Evolutionary conservation across 2,888 invertebrate genomes (phyloP), one percentile per base, ranked within the genome.

Genomic region (Lypha dubia): DNA sequence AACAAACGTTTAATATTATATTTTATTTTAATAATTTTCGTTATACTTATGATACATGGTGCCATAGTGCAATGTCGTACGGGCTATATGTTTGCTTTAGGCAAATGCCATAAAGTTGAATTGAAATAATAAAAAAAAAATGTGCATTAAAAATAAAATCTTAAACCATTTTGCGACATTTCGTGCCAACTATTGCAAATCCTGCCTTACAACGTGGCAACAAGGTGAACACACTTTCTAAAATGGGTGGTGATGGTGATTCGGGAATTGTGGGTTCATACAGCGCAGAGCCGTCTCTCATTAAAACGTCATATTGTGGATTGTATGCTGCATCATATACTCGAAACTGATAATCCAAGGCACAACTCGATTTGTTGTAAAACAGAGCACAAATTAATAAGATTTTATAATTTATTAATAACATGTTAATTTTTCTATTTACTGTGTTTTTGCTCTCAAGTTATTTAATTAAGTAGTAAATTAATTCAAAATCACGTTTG

Each of bases 91-190:
- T 7, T 86, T n/a, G 86, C 70, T 24, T 46, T 85, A 1, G 86
- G 88, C 67, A 87, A 87, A 46, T 88, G 88, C 58, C 88, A 86
- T 11, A 51, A 63, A 73, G 63, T 80, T 22, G 88, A 63, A 87
- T n/a, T 22, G n/a, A n/a, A n/a, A 35, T 28, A 38, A 60, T 17
- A 35, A 0, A 22, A 56, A 44, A 8, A 41, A 17, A 7, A 38
- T 32, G 5, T 15, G 1, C 0, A n/a, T n/a, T 11, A 11, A 35
- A 60, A n/a, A 53, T n/a, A 32, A 49, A 38, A 17, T 11, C 3
- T 70, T 86, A 88, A 1, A 84, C 86, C 11, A 13, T 60, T 20
- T 79, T 76, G 0, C 86, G 85, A 17, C 89, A 89, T 1, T 56
- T 82, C 8, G 28, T 44, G 7, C 76, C 82, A 1, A 41, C 58